Percentiles rank a stretch among this genome's conserved stretches.
Evolutionary conservation across 2,888 invertebrate genomes (phyloP).

Genomic region (Pilophorus perplexus): DNA sequence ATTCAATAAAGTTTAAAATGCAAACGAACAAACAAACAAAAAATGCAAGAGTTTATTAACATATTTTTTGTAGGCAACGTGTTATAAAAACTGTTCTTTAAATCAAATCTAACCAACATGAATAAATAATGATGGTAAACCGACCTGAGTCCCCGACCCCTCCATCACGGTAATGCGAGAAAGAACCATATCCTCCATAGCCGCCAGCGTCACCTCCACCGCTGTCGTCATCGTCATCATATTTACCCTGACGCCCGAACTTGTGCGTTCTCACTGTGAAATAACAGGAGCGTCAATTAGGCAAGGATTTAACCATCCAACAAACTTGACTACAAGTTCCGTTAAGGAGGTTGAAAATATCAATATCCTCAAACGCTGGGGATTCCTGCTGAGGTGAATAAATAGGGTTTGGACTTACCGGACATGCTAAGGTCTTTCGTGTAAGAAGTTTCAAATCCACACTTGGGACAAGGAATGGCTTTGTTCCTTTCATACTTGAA

Average conservation of each 20-base stretch:
- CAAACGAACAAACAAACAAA: too few species aligned
- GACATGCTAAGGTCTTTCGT: slow-evolving; percentile 96
- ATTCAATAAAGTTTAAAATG: too few species aligned
- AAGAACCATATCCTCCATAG: neutral
- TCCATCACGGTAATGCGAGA: slow-evolving; percentile 18
- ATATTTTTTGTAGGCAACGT: too few species aligned
- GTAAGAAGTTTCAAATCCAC: slow-evolving; percentile 86
- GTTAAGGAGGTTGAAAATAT: too few species aligned
- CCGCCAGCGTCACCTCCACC: slow-evolving; percentile 52
- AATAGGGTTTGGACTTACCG: slow-evolving; percentile 61
- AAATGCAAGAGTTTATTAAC: too few species aligned
- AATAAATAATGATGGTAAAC: too few species aligned
- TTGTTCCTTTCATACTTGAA: slow-evolving; percentile 83
- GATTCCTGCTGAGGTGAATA: neutral
- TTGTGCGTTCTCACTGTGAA: slow-evolving; percentile 75
- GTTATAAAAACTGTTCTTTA: too few species aligned
- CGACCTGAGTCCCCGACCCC: too few species aligned
- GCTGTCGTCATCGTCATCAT: slow-evolving; percentile 67
- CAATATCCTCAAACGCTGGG: too few species aligned
- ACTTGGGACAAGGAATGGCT: slow-evolving; percentile 88
- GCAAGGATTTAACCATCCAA: too few species aligned
- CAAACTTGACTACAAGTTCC: too few species aligned
- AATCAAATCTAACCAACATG: too few species aligned
- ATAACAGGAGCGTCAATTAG: slow-evolving; percentile 13
- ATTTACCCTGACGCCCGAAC: slow-evolving; percentile 77